Conservation (phyloP, 2,888 invertebrate species). For the Syrista parreyssii region DNA sequence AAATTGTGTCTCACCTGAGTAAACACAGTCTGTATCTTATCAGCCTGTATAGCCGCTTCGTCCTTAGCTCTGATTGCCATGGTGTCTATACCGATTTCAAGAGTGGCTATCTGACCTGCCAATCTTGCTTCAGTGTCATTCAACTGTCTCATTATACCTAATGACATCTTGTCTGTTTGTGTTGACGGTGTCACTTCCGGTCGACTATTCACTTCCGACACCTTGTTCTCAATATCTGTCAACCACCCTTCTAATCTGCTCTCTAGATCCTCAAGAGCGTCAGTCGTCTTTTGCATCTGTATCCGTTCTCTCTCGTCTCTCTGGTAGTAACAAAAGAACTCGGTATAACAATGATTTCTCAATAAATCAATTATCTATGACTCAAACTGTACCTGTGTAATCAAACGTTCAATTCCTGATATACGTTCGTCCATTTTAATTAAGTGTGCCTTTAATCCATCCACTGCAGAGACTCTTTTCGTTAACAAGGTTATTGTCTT, state of each 20-base stretch:
- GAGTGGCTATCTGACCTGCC: constrained; percentile 39
- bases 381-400: constrained; percentile 71
- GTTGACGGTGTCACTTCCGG: constrained; percentile 30
- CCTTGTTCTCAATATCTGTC: constrained; percentile 63
- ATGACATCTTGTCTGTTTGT: constrained; percentile 32
- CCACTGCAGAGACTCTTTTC: constrained; percentile 69
- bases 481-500: constrained; percentile 78
- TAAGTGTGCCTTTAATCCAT: constrained; percentile 78
- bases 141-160: constrained; percentile 43
- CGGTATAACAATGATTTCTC: constrained; percentile 4
- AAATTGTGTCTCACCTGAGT: constrained; percentile 27
- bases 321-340: constrained; percentile 53
- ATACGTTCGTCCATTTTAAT: constrained; percentile 80
- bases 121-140: constrained; percentile 43
- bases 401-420: constrained; percentile 80
- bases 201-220: constrained; percentile 60
- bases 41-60: constrained; percentile 31
- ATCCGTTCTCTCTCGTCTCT: constrained; percentile 76
- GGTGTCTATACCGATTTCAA: constrained; percentile 42
- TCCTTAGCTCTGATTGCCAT: constrained; percentile 30
- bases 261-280: constrained; percentile 69
- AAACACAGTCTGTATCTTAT: constrained; percentile 32
- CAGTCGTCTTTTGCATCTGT: constrained; percentile 74
- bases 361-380: constrained; percentile 4
- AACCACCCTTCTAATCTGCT: constrained; percentile 66